Conservation (phyloP, 2,113 vertebrate genomes). For the Struthidea cinerea region DNA sequence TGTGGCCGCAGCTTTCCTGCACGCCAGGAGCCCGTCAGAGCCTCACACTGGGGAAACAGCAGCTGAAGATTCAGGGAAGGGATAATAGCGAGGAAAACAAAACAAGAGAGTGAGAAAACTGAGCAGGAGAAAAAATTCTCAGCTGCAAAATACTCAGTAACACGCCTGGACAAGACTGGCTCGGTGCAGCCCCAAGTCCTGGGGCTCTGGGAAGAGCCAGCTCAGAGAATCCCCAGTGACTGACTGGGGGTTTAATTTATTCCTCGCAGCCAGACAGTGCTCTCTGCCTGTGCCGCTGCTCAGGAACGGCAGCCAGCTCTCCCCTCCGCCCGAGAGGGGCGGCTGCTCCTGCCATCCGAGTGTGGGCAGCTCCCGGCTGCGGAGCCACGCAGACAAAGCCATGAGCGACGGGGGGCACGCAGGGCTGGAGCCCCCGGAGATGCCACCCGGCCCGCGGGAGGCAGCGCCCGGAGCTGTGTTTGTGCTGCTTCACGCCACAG, state of each 20-base stretch:
- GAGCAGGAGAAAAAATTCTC: background rate
- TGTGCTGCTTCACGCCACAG: background rate
- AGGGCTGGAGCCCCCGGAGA: background rate
- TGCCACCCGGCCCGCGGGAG: background rate
- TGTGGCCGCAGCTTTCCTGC: background rate
- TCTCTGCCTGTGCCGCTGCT: background rate
- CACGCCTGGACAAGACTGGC: background rate
- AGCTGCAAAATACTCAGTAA: background rate
- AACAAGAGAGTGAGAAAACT: background rate
- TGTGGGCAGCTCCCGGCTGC: background rate
- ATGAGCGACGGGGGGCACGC: background rate
- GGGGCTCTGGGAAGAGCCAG: background rate
- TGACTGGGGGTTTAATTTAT: background rate
- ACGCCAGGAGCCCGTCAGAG: background rate
- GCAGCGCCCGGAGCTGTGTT: background rate
- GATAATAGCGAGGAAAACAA: background rate
- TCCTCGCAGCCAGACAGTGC: background rate
- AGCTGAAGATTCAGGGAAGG: background rate
- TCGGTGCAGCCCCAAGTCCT: background rate
- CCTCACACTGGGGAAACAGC: background rate
- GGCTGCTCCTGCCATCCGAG: background rate
- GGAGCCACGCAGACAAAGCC: background rate
- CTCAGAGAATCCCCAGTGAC: background rate
- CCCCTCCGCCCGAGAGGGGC: background rate
- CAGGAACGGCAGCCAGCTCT: background rate